These are phyloP conservation scores for Cynopterus sphinx DNA, from an alignment of 2,797 vertebrate genomes.

Conservation along the genomic window DNA sequence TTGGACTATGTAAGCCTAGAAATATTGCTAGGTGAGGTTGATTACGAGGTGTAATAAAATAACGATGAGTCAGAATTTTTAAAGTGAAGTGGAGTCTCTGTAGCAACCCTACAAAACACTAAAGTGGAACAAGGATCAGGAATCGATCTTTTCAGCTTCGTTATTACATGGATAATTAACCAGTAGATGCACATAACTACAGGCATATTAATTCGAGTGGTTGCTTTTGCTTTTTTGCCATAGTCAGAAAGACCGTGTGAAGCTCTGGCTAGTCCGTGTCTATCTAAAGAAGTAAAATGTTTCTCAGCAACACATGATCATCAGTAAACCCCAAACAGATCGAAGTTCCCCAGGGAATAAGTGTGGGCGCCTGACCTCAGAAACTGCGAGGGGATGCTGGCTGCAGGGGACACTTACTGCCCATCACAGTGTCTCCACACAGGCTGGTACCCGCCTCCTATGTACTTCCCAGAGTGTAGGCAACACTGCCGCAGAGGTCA, in stretches of 20 bases:
- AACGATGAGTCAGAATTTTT: background rate
- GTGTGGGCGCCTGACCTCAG: background rate
- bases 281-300: slow-evolving; percentile 53
- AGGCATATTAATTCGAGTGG: slow-evolving; percentile 18
- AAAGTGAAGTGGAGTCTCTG: background rate
- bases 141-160: slow-evolving; percentile 48
- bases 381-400: background rate
- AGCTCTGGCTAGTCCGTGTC: background rate
- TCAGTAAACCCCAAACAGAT: slow-evolving; percentile 51
- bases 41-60: background rate
- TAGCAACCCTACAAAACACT: background rate
- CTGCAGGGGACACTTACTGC: background rate
- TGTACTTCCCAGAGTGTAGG: slow-evolving; percentile 36
- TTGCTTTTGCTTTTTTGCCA: background rate
- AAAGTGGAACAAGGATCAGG: background rate
- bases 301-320: slow-evolving; percentile 32
- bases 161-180: background rate
- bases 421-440: background rate
- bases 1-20: background rate
- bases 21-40: background rate
- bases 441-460: background rate
- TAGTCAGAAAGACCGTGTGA: background rate
- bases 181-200: background rate
- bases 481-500: background rate
- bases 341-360: background rate